Evolutionary conservation across 2,797 vertebrate species (phyloP), one percentile per base, ranked within the genome.

Genomic region (Sebastes wilsoni): DNA sequence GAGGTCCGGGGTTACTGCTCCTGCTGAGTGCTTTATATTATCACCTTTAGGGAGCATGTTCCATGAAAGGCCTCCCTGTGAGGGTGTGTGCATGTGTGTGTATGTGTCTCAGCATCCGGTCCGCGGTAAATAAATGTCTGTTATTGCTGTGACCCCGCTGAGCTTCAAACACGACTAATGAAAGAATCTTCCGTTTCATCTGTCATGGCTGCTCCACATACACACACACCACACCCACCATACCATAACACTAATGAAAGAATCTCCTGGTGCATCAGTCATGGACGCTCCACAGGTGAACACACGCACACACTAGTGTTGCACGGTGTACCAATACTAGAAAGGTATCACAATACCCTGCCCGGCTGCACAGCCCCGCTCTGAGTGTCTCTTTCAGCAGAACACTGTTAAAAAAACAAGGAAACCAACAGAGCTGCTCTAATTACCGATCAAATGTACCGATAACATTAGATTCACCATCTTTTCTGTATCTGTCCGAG

Each of bases 41-140:
- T 89, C 92, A 90, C 85, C 86, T 90, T 90, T 88, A 79, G 72
- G 83, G 76, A 87, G 82, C 80, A 77, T 85, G 84, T 87, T 87
- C 80, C 42, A 75, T 81, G 69, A 91, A 90, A 91, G 85, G 66
- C 87, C 62, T 82, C 84, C 84, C 59, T 16, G 59, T 68, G 76
- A 46, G 54, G 49, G 55, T 52, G 65, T 67, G 65, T 62, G 80
- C 32, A 72, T 69, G 71, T 55, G 67, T 11, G 18, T 70, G 32
- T 69, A 82, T 64, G 68, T 74, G 70, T 23, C 54, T 12, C 81
- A 65, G 81, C 84, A 74, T 92, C 88, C 80, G 87, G 64, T 81
- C 82, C 73, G 81, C 79, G 86, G 83, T 91, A 93, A 93, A 94
- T 94, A 94, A 92, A 93, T 89, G 89, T 91, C 86, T 80, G 83